Evolutionary conservation across 2,113 vertebrate species (phyloP), one percentile per base, ranked within the genome.

Genomic region (Electrona antarctica): DNA sequence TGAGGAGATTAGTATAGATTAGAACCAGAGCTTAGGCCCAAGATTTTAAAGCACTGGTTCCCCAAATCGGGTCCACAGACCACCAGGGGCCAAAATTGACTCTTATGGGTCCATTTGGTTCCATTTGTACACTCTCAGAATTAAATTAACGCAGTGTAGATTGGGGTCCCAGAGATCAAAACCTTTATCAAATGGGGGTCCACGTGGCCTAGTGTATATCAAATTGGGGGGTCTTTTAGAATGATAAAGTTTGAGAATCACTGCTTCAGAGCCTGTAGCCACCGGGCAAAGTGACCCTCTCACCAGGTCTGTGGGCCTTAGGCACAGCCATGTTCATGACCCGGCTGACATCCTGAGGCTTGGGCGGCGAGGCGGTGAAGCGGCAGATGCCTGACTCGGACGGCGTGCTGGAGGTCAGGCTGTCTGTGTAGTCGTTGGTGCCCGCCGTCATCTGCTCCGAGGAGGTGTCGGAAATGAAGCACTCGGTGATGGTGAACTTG

Each of bases 391-490:
- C 98, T 1, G 98, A 99, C 77, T 99, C 98, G 10, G 97, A 99
- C 0, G 97, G 97, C 9, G 98, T 98, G 92, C 97, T 99, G 89
- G 97, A 99, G 71, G 97, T 96, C 88, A 99, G 93, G 84, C 97
- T 99, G 94, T 99, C 97, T 1, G 97, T 98, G 94, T 99, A 99
- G 91, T 99, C 97, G 4, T 99, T 98, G 81, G 97, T 98, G 92
- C 97, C 97, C 69, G 97, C 97, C 49, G 97, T 98, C 91, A 99
- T 93, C 93, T 99, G 98, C 90, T 98, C 98, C 0, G 97, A 99
- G 0, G 98, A 99, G 0, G 98, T 99, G 93, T 99, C 98, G 0
- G 98, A 99, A 81, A 99, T 98, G 94, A 99, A 99, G 93, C 98
- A 99, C 72, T 99, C 98, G 0, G 98, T 99, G 92, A 99, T 98